A percentile compares a stretch with the other conserved stretches of the same genome.
Conservation (phyloP, 2,797 vertebrate genomes). For the Pipistrellus kuhlii region DNA sequence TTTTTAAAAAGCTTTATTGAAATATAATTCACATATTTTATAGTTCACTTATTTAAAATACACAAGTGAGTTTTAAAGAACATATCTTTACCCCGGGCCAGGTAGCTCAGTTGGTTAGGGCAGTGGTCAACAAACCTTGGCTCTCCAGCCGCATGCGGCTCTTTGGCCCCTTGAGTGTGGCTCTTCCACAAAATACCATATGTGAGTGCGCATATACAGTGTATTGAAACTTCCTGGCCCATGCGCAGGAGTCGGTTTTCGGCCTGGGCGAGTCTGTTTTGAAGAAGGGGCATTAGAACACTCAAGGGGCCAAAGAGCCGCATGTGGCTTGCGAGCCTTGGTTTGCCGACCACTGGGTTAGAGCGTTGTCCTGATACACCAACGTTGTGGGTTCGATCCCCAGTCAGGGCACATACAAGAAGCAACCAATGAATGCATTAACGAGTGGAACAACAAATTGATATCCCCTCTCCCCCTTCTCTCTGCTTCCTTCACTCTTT, state of each 20-base stretch:
- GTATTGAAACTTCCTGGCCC: no score
- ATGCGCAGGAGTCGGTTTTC: no score
- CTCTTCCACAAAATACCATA: no score
- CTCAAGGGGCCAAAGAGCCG: no score
- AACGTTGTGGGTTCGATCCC: background rate
- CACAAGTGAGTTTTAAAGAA: background rate
- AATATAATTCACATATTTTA: background rate
- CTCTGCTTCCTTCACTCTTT: background rate
- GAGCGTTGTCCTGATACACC: background rate
- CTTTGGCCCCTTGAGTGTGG: no score
- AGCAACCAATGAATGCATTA: background rate
- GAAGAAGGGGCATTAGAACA: no score
- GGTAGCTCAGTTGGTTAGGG: background rate
- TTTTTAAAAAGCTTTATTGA: slow-evolving; percentile 21
- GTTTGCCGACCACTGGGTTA: background rate
- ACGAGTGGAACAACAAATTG: background rate
- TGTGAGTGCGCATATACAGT: no score
- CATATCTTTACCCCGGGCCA: background rate
- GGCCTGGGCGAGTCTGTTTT: no score
- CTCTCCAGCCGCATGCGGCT: no score
- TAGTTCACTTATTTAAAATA: background rate
- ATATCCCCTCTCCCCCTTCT: background rate
- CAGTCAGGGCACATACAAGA: background rate
- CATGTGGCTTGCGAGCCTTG: no score
- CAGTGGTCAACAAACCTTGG: no score